Conservation (phyloP, 2,888 invertebrate species). For the Lasioglossum pauxillum region DNA sequence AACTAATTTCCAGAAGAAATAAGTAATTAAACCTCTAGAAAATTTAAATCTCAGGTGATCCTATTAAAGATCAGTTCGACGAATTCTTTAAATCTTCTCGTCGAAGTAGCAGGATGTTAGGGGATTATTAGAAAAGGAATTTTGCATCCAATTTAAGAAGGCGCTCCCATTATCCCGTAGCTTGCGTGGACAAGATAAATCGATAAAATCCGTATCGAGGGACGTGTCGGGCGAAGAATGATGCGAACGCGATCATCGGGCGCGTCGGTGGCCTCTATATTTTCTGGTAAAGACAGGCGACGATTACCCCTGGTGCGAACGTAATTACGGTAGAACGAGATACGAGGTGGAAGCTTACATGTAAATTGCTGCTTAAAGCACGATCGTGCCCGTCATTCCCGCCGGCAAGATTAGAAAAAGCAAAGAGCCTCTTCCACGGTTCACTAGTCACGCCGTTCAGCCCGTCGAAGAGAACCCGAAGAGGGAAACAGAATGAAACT, state of each 20-base stretch:
- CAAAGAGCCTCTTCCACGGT: slow-evolving; percentile 67
- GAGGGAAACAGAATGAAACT: slow-evolving; percentile 39
- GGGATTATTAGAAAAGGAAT: not conserved
- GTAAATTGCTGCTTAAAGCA: slow-evolving; percentile 83
- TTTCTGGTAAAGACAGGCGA: slow-evolving; percentile 63
- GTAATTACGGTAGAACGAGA: slow-evolving; percentile 74
- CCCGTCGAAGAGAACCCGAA: slow-evolving; percentile 23
- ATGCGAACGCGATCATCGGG: slow-evolving; percentile 42
- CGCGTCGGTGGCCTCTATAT: slow-evolving; percentile 55
- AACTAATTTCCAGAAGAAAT: not conserved
- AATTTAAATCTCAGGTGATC: not conserved
- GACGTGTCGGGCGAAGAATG: slow-evolving; percentile 24
- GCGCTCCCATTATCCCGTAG: not conserved
- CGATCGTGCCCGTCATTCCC: slow-evolving; percentile 74
- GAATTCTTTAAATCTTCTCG: not conserved
- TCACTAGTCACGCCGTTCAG: slow-evolving; percentile 59
- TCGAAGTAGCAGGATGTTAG: not conserved
- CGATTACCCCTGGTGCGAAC: slow-evolving; percentile 74
- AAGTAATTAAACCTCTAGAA: not conserved
- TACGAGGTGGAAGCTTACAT: slow-evolving; percentile 75
- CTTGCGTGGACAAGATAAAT: slow-evolving; percentile 22
- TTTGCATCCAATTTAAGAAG: not conserved
- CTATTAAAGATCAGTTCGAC: not conserved
- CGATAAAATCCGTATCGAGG: slow-evolving; percentile 39
- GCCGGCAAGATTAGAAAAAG: slow-evolving; percentile 77